Evolutionary conservation across 2,888 invertebrate genomes (phyloP).

Genomic region (Hirtodrosophila alboralis): DNA sequence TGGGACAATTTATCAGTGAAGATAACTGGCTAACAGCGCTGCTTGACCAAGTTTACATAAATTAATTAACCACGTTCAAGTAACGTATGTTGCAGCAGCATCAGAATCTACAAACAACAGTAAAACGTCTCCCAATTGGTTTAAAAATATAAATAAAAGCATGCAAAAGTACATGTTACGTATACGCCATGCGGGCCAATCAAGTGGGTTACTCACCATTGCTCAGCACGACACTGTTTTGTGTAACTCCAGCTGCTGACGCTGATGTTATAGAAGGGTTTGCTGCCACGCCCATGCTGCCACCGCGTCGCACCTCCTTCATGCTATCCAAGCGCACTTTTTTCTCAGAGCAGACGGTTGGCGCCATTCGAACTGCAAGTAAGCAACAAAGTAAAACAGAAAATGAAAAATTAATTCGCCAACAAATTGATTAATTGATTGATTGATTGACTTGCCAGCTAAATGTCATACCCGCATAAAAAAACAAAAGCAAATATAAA

Average conservation of each 20-base stretch:
- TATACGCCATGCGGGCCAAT: slow-evolving; percentile 43
- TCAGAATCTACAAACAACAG: slow-evolving; percentile 15
- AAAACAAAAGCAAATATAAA: slow-evolving; percentile 15
- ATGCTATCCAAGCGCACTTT: slow-evolving; percentile 70
- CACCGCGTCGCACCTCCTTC: slow-evolving; percentile 48
- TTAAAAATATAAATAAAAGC: slow-evolving; percentile 10
- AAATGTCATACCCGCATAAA: slow-evolving; percentile 30
- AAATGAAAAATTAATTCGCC: slow-evolving; percentile 57
- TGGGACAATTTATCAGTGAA: slow-evolving; percentile 8
- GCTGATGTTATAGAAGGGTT: slow-evolving; percentile 9
- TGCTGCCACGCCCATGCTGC: slow-evolving; percentile 40
- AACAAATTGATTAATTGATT: slow-evolving; percentile 62
- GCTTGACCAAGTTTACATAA: slow-evolving; percentile 60
- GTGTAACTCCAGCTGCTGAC: slow-evolving; percentile 22
- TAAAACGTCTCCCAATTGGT: neutral
- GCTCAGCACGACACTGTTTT: slow-evolving; percentile 34
- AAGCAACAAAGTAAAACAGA: slow-evolving; percentile 16
- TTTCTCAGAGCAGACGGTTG: slow-evolving; percentile 83
- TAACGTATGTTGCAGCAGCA: slow-evolving; percentile 56
- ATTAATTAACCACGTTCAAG: slow-evolving; percentile 67
- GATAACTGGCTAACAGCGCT: slow-evolving; percentile 7
- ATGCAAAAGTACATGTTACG: slow-evolving; percentile 36
- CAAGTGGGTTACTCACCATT: slow-evolving; percentile 49
- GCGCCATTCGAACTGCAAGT: slow-evolving; percentile 75
- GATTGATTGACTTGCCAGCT: slow-evolving; percentile 37